Evolutionary conservation across 2,888 invertebrate species (phyloP).

Genomic region (Lepidochitona cinerea): DNA sequence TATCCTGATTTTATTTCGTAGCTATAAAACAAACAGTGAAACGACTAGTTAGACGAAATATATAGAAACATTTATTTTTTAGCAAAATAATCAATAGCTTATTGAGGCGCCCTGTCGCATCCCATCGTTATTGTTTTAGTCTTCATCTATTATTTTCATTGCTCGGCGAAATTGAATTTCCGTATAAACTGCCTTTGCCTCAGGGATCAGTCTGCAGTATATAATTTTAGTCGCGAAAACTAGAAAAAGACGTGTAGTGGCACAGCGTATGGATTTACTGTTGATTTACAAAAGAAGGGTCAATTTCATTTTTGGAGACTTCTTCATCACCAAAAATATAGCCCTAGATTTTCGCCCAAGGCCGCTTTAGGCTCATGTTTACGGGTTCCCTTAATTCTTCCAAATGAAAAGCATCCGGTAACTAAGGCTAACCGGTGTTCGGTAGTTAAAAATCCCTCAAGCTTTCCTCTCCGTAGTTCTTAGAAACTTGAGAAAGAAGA

Average conservation of each 20-base stretch:
- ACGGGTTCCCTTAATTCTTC: background rate
- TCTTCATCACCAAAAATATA: background rate
- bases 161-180: no score
- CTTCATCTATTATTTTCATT: no score
- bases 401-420: conserved; percentile 5
- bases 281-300: background rate
- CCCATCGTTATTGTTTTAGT: no score
- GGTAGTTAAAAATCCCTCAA: background rate
- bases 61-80: no score
- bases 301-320: background rate
- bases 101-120: no score
- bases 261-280: background rate
- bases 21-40: no score
- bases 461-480: background rate
- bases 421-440: background rate
- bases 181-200: no score
- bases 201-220: no score
- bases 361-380: background rate
- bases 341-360: background rate
- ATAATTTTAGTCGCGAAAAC: no score
- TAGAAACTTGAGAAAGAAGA: conserved; percentile 1
- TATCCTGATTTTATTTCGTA: no score
- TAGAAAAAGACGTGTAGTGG: background rate
- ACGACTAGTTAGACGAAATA: no score
- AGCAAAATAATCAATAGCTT: no score